Conservation (phyloP, 2,888 invertebrate species). For the Plebejus argus region DNA sequence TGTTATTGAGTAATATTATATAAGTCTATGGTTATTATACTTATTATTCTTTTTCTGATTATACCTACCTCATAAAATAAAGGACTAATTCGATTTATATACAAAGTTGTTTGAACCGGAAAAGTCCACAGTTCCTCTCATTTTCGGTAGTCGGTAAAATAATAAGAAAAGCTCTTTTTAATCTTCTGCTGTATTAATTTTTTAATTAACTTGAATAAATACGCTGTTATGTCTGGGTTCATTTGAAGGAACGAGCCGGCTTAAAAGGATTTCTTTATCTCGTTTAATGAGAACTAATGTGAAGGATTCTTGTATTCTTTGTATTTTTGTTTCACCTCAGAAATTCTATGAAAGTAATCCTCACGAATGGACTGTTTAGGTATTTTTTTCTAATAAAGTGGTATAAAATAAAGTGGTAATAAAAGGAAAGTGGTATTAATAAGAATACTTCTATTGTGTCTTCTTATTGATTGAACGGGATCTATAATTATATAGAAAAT, state of each 20-base stretch:
- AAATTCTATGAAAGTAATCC: not conserved
- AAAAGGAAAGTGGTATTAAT: too few relatives aligned
- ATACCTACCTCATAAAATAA: not conserved
- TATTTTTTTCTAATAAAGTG: too few relatives aligned
- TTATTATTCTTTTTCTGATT: not conserved
- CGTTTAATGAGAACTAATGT: slow-evolving; percentile 8
- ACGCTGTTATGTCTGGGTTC: slow-evolving; percentile 7
- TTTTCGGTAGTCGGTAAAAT: not conserved
- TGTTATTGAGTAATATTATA: too few relatives aligned
- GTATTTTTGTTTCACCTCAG: not conserved
- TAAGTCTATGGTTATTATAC: too few relatives aligned
- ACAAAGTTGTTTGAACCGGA: too few relatives aligned
- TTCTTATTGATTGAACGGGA: too few relatives aligned
- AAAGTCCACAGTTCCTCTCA: not conserved
- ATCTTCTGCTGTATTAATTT: not conserved
- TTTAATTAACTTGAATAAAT: slow-evolving; percentile 25
- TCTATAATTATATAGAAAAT: too few relatives aligned
- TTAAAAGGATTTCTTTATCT: slow-evolving; percentile 22
- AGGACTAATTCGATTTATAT: too few relatives aligned
- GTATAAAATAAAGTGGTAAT: too few relatives aligned
- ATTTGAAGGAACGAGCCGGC: slow-evolving; percentile 17
- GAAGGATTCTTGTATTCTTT: not conserved
- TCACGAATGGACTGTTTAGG: not conserved
- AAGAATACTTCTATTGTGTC: too few relatives aligned
- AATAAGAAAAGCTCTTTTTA: not conserved